These are phyloP conservation scores for Rhabditophanes sp. DNA, from an alignment of 2,888 invertebrate genomes.

Conservation along the genomic window DNA sequence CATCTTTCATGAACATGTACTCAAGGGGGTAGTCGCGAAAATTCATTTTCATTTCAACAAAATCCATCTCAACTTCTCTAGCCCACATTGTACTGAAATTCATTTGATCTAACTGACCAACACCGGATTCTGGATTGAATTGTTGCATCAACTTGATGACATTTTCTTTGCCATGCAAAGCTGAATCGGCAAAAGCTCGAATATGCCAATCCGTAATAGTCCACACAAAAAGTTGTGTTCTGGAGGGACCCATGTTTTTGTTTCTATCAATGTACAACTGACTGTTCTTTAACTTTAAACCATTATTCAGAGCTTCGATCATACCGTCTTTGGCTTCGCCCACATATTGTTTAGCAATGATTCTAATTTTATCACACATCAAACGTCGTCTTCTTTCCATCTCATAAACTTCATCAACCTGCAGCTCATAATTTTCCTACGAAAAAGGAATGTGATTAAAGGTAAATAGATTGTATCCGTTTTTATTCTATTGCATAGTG, in stretches of 20 bases:
- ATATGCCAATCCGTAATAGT: conserved; percentile 57
- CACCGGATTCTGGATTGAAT: conserved; percentile 58
- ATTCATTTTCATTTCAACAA: conserved; percentile 69
- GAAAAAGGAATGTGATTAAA: too few relatives aligned
- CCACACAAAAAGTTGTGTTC: conserved; percentile 67
- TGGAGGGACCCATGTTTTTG: conserved; percentile 20
- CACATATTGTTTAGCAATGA: conserved; percentile 57
- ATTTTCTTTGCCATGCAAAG: conserved; percentile 64
- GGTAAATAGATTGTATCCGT: too few relatives aligned
- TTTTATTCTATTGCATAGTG: too few relatives aligned
- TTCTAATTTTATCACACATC: conserved; percentile 55
- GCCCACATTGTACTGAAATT: conserved; percentile 65
- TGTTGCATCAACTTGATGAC: conserved; percentile 60
- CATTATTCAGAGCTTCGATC: conserved; percentile 68
- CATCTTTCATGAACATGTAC: conserved; percentile 53
- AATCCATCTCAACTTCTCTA: conserved; percentile 64
- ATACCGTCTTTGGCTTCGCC: conserved; percentile 1
- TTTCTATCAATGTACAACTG: conserved; percentile 79
- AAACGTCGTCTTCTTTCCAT: conserved; percentile 71
- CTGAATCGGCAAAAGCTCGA: conserved; percentile 67
- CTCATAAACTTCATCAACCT: conserved; percentile 87
- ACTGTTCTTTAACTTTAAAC: conserved; percentile 71
- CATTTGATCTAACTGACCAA: conserved; percentile 8
- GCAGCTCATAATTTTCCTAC: conserved; percentile 82
- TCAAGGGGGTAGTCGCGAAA: conserved; percentile 88